Conservation (phyloP, 2,888 invertebrate species). For the Thymelicus lineola region DNA sequence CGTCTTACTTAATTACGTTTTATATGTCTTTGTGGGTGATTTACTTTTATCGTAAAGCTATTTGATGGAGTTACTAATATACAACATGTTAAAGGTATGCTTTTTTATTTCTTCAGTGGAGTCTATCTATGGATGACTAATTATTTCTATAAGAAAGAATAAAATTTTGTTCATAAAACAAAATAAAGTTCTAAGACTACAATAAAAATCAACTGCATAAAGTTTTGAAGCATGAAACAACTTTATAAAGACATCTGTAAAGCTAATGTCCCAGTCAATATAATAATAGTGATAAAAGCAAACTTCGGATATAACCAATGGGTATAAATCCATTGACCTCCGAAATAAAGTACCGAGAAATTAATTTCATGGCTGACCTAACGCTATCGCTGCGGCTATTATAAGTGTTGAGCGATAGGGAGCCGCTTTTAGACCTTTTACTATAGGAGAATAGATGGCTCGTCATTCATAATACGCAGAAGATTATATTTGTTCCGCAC, state of each 20-base stretch:
- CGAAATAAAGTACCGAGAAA: constrained; percentile 22
- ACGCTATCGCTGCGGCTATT: constrained; percentile 5
- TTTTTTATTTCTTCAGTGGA: background rate
- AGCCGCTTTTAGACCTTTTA: constrained; percentile 15
- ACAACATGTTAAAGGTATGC: background rate
- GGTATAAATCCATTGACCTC: constrained; percentile 14
- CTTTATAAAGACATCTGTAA: background rate
- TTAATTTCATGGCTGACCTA: constrained; percentile 32
- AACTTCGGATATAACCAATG: constrained; percentile 9
- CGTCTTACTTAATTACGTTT: constrained; percentile 60
- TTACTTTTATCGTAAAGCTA: constrained; percentile 52
- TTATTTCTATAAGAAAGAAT: background rate
- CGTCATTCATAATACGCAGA: constrained; percentile 1
- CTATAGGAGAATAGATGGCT: constrained; percentile 2
- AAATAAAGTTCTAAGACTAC: background rate
- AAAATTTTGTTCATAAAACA: background rate
- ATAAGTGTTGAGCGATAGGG: constrained; percentile 1
- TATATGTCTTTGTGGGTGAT: constrained; percentile 61
- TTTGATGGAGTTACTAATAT: constrained; percentile 30
- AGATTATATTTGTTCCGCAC: background rate
- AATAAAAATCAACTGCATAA: background rate
- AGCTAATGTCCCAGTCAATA: background rate
- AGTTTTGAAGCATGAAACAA: background rate
- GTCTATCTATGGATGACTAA: background rate
- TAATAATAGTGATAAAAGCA: constrained; percentile 1